These are phyloP conservation scores for Xenotilapia leptura DNA, from an alignment of 2,113 vertebrate species.

Conservation along the genomic window DNA sequence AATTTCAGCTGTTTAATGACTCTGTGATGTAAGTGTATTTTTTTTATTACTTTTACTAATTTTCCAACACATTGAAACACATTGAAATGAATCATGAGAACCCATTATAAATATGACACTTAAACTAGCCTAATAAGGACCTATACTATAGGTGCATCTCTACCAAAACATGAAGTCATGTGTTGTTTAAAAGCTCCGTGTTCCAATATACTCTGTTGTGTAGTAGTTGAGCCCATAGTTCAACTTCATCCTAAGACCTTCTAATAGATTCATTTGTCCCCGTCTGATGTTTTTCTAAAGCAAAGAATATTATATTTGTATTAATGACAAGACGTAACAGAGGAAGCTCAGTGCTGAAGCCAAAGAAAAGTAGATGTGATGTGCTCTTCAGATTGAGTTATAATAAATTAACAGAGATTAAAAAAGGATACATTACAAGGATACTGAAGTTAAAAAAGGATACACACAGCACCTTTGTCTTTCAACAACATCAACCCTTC, in stretches of 20 bases:
- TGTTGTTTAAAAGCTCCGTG: neutral
- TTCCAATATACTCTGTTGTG: neutral
- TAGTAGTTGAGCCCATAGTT: neutral
- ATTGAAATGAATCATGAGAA: neutral
- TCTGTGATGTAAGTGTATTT: neutral
- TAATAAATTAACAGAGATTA: neutral
- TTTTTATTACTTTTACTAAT: accelerated
- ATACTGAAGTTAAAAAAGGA: neutral
- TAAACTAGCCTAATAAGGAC: neutral
- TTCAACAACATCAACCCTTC: neutral
- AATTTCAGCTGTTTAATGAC: neutral
- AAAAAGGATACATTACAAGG: neutral
- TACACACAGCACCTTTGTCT: neutral
- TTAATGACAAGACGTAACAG: neutral
- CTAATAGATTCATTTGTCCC: neutral
- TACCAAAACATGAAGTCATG: neutral
- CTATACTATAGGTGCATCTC: neutral
- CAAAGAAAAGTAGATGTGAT: neutral
- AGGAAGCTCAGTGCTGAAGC: neutral
- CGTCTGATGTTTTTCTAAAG: neutral
- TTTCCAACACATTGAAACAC: neutral
- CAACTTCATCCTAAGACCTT: neutral
- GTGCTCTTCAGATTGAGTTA: neutral
- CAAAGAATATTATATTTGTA: neutral
- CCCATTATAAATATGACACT: neutral